These are phyloP conservation scores for Polymixis flavicincta DNA, from an alignment of 2,888 invertebrate species.

Conservation along the genomic window DNA sequence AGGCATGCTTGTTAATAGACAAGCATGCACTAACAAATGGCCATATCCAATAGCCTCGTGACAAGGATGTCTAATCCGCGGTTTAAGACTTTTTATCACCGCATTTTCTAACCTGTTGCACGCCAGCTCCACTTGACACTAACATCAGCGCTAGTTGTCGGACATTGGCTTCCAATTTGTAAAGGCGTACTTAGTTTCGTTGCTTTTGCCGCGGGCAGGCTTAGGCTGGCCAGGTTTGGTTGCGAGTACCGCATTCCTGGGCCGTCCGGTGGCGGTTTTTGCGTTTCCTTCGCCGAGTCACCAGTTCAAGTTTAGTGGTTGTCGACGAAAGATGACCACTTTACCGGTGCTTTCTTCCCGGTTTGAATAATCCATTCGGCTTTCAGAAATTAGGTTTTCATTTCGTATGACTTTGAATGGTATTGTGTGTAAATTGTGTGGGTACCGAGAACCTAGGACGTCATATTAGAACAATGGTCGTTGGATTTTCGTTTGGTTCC, in stretches of 20 bases:
- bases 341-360: conserved; percentile 73
- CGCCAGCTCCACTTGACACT: conserved; percentile 37
- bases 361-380: conserved; percentile 15
- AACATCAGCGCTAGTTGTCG: conserved; percentile 47
- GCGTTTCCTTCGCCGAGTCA: conserved; percentile 74
- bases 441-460: conserved; percentile 55
- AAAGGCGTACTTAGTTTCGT: conserved; percentile 41
- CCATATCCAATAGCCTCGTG: conserved; percentile 53
- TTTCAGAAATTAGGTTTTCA: conserved; percentile 31
- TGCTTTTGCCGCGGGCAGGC: conserved; percentile 11
- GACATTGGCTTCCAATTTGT: conserved; percentile 10
- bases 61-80: conserved; percentile 59
- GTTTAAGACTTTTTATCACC: conserved; percentile 55
- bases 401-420: conserved; percentile 36
- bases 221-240: conserved; percentile 46
- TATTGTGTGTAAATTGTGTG: conserved; percentile 62
- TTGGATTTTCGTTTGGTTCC: conserved; percentile 33
- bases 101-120: conserved; percentile 55
- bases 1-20: conserved; percentile 45
- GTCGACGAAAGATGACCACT: conserved; percentile 74
- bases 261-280: conserved; percentile 80
- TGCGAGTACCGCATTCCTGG: conserved; percentile 74
- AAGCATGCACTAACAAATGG: conserved; percentile 53
- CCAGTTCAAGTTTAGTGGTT: conserved; percentile 70
- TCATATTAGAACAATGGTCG: conserved; percentile 49